These are phyloP conservation scores for Diglossa cyanea DNA, from an alignment of 2,797 vertebrate species.

Conservation along the genomic window DNA sequence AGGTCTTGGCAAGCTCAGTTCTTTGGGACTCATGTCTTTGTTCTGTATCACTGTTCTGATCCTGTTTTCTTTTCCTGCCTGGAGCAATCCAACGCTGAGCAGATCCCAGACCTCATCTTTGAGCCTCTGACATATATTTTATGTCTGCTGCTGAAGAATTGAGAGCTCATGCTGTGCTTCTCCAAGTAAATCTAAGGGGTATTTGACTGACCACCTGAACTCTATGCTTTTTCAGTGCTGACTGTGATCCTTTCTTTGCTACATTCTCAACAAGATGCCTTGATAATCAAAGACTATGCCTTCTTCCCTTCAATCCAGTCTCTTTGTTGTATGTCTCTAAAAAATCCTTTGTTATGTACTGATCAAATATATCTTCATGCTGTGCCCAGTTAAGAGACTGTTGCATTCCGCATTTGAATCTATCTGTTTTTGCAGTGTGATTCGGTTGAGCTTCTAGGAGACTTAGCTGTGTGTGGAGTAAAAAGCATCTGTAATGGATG, in stretches of 20 bases:
- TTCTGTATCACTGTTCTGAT: background rate
- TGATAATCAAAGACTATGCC: background rate
- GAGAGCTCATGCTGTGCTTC: background rate
- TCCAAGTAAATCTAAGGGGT: background rate
- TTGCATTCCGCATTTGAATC: background rate
- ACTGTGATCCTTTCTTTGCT: background rate
- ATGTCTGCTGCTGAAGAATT: background rate
- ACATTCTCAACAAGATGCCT: background rate
- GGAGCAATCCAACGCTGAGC: background rate
- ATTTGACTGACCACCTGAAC: background rate
- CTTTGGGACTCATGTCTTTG: background rate
- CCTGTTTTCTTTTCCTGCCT: background rate
- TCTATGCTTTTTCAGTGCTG: background rate
- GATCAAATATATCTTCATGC: background rate
- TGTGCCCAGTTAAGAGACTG: background rate
- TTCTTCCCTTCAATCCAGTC: background rate
- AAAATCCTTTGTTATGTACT: background rate
- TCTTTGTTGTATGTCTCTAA: background rate
- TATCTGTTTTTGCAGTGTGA: background rate
- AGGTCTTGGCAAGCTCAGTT: background rate
- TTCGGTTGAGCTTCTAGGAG: background rate
- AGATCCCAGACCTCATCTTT: background rate
- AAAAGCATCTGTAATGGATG: background rate
- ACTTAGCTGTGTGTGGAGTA: background rate
- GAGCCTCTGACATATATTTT: background rate